Evolutionary conservation across 2,797 vertebrate species (phyloP).

Genomic region (Tadarida brasiliensis): DNA sequence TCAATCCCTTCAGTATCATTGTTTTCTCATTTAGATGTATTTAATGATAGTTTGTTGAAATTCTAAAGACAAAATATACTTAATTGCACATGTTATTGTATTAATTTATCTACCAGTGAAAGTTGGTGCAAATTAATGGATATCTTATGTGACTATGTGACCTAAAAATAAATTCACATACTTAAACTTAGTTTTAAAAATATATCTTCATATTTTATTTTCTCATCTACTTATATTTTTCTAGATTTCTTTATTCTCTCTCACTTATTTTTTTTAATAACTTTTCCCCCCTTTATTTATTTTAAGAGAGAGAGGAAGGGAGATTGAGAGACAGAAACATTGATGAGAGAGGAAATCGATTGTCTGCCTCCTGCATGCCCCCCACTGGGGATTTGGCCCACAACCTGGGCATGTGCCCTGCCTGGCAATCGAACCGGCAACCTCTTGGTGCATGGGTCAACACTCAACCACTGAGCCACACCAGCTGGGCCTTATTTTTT

Average conservation of each 20-base stretch:
- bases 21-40: not conserved
- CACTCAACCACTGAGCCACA: too few relatives aligned
- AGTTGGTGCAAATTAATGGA: not conserved
- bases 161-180: not conserved
- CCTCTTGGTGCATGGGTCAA: too few relatives aligned
- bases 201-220: not conserved
- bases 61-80: not conserved
- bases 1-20: not conserved
- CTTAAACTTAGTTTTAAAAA: not conserved
- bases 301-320: too few relatives aligned
- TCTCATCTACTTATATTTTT: not conserved
- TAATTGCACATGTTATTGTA: not conserved
- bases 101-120: constrained; percentile 11
- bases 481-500: not conserved
- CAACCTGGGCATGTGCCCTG: too few relatives aligned
- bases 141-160: not conserved
- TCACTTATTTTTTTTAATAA: not conserved
- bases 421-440: too few relatives aligned
- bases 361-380: too few relatives aligned
- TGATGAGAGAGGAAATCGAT: too few relatives aligned
- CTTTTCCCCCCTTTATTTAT: too few relatives aligned
- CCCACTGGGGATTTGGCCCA: too few relatives aligned
- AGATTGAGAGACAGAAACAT: too few relatives aligned
- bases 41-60: constrained; percentile 21
- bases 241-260: not conserved